Evolutionary conservation across 2,113 vertebrate genomes (phyloP).

Genomic region (Acinonyx jubatus): DNA sequence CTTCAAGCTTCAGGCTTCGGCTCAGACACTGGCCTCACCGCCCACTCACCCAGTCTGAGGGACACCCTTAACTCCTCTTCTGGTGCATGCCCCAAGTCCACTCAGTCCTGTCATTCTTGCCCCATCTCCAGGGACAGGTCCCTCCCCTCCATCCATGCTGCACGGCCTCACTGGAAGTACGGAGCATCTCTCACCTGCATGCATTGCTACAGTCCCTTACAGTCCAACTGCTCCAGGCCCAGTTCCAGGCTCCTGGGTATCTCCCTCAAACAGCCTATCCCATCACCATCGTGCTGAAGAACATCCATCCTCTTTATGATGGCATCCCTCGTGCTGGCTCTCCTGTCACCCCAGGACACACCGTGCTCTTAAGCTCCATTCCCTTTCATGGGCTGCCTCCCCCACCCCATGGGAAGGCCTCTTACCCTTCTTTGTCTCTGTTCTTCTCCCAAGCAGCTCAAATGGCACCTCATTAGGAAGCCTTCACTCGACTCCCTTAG

Average conservation of each 20-base stretch:
- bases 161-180: accelerated
- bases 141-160: background rate
- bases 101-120: background rate
- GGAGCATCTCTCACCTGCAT: background rate
- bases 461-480: background rate
- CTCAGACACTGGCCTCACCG: background rate
- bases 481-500: background rate
- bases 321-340: background rate
- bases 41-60: no score
- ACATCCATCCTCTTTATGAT: background rate
- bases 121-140: background rate
- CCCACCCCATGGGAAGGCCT: background rate
- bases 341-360: background rate
- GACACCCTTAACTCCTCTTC: background rate
- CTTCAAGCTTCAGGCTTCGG: background rate
- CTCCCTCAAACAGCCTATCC: background rate
- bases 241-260: accelerated
- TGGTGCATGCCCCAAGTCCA: background rate
- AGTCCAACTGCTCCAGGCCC: background rate
- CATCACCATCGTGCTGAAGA: background rate
- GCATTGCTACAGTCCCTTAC: background rate
- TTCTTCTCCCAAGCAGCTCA: background rate
- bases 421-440: background rate
- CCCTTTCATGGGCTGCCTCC: background rate
- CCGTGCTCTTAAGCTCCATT: background rate